Base-by-base conservation (phyloP, 1,140 invertebrate species). In the Trichonephila clavipes region DNA sequence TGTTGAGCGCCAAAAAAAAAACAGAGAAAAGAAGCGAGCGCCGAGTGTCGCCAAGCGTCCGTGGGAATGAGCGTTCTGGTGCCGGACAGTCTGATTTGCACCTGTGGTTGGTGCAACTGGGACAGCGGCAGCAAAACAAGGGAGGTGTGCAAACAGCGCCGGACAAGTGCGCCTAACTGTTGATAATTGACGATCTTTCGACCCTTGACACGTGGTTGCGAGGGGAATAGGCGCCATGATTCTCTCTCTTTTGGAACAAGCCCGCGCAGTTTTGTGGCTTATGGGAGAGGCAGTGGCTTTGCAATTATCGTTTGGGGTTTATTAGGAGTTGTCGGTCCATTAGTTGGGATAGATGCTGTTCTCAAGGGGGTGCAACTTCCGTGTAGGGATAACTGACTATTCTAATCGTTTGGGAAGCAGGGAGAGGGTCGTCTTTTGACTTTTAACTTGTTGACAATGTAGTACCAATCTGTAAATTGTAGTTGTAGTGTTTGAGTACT, bases 161-260 rank as follows among this genome's bases (percentile, higher is more conserved):
- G 40, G 58, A 87, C 85, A 87, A 87, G 85, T 87, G 85, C 59
- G 34, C 59, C 85, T 87, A 87, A 87, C 85, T 77, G 85, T 87
- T 87, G 85, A 64, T 87, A 87, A 87, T 87, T 87, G 59, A 64
- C 85, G 85, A 64, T 87, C 85, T 64, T 87, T 64, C 59, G 85
- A 87, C 85, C 85, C 34, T 28, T 87, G 85, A 87, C 85, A 87
- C 85, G 58, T 61, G 85, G 66, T 69, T 69, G 66, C 24, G n/a
- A 51, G 85, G 59, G 28, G n/a, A 14, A 40, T 18, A 34, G 72
- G 72, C 72, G 72, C 72, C 72, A 77, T 4, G 7, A 40, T 34
- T 77, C 72, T 64, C 14, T 64, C 62, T 77, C 28, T 28, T 77
- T 40, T 14, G 24, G 28, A 40, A 77, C 24, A 28, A 77, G 18